Evolutionary conservation across 2,888 invertebrate genomes (phyloP).

Genomic region (Xylota sylvarum): DNA sequence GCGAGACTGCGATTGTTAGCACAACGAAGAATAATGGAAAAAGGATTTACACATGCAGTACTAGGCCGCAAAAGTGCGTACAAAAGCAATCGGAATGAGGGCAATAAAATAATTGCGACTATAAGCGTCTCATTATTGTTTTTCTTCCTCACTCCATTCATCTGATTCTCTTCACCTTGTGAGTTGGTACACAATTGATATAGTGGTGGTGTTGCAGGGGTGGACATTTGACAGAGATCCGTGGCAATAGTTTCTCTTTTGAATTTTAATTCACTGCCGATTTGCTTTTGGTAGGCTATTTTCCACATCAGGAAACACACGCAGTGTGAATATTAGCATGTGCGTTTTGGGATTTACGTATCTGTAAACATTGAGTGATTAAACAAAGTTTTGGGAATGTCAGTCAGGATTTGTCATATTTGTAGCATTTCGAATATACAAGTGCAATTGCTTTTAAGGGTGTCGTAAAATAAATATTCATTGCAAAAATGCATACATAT

Average conservation of each 20-base stretch:
- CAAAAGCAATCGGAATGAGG: slow-evolving; percentile 76
- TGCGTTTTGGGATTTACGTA: slow-evolving; percentile 63
- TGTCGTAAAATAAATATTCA: too few relatives aligned
- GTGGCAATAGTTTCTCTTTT: slow-evolving; percentile 59
- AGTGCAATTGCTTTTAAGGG: slow-evolving; percentile 26
- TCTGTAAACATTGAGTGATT: slow-evolving; percentile 55
- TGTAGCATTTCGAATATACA: slow-evolving; percentile 21
- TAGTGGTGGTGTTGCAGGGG: slow-evolving; percentile 67
- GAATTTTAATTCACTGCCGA: slow-evolving; percentile 50
- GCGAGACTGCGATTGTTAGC: slow-evolving; percentile 62
- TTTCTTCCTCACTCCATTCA: slow-evolving; percentile 61
- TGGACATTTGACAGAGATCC: slow-evolving; percentile 48
- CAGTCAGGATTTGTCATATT: slow-evolving; percentile 74
- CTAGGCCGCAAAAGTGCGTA: slow-evolving; percentile 75
- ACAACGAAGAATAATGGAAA: slow-evolving; percentile 69
- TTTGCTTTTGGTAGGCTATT: slow-evolving; percentile 44
- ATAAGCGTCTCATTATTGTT: slow-evolving; percentile 85
- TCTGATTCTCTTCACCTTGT: slow-evolving; percentile 65
- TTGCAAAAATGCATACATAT: too few relatives aligned
- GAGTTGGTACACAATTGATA: slow-evolving; percentile 44
- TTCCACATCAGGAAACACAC: slow-evolving; percentile 66
- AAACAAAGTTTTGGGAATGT: slow-evolving; percentile 46
- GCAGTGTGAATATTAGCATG: slow-evolving; percentile 69
- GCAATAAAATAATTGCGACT: slow-evolving; percentile 85
- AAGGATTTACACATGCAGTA: slow-evolving; percentile 75